These are phyloP conservation scores for Mesorhabditis sp. DNA, from an alignment of 2,888 invertebrate genomes.

Conservation along the genomic window DNA sequence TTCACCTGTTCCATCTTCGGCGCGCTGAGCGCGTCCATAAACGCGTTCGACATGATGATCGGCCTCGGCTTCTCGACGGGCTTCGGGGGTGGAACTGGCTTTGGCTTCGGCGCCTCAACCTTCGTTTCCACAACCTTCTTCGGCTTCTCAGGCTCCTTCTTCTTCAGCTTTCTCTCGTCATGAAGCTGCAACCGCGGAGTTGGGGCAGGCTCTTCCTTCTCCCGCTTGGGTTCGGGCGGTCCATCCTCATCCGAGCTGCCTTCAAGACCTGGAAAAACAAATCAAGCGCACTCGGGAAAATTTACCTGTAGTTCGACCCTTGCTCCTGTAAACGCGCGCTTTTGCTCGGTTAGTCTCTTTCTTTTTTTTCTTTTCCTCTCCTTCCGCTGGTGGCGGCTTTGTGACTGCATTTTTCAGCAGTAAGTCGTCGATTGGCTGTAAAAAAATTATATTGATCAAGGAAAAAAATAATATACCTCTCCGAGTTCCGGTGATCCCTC, in stretches of 20 bases:
- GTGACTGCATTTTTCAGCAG: no score
- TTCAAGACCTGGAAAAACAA: background rate
- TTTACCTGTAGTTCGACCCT: conserved; percentile 2
- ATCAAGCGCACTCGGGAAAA: background rate
- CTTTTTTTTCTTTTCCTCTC: background rate
- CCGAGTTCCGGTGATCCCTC: conserved; percentile 2
- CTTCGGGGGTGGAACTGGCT: background rate
- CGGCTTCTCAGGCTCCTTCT: background rate
- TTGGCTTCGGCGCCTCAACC: background rate
- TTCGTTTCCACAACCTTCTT: background rate
- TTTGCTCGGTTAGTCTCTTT: background rate
- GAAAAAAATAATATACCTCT: background rate
- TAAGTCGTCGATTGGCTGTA: no score
- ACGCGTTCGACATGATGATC: background rate
- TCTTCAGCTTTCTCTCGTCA: conserved; percentile 4
- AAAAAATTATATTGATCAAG: no score
- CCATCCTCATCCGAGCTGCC: background rate
- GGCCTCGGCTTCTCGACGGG: background rate
- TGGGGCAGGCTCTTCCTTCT: background rate
- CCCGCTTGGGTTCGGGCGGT: background rate
- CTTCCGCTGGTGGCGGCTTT: background rate
- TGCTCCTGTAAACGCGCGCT: background rate
- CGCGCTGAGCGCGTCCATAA: conserved; percentile 1
- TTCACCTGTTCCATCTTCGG: background rate
- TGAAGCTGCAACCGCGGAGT: background rate